Percentiles rank a stretch among this genome's conserved stretches.
These are phyloP conservation scores for Cassiopea xamachana DNA, from an alignment of 30 jellyfish, hydroid and myxozoan genomes.

Conservation along the genomic window DNA sequence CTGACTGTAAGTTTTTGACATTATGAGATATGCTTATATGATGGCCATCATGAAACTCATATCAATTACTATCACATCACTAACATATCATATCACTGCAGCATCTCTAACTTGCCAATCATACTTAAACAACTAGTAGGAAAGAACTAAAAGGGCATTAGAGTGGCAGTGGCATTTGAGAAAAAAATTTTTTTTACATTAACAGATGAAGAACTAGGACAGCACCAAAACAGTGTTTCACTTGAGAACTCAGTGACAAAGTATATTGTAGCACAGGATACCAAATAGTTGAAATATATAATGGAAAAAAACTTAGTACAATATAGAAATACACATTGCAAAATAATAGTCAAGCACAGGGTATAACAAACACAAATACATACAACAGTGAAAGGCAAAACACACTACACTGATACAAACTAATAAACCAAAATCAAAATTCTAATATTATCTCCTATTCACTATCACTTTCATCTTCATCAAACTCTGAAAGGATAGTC, in stretches of 20 bases:
- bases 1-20: too few species aligned
- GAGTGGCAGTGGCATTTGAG: not conserved
- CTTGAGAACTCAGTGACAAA: not conserved
- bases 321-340: not conserved
- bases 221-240: not conserved
- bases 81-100: too few species aligned
- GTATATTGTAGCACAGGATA: not conserved
- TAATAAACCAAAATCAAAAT: not conserved
- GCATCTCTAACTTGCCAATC: too few species aligned
- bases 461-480: not conserved
- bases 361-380: not conserved
- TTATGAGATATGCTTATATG: too few species aligned
- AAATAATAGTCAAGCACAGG: not conserved
- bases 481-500: not conserved
- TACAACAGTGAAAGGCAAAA: not conserved
- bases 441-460: not conserved
- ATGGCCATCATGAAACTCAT: too few species aligned
- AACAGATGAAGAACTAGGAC: not conserved
- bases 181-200: too few species aligned
- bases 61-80: too few species aligned
- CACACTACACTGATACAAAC: not conserved
- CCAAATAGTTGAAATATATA: not conserved
- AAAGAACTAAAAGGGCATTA: too few species aligned
- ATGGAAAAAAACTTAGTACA: not conserved
- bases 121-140: too few species aligned